phyloP scores from a whole-genome alignment of 1,140 invertebrate genomes.

The Tetraneura akinire region DNA sequence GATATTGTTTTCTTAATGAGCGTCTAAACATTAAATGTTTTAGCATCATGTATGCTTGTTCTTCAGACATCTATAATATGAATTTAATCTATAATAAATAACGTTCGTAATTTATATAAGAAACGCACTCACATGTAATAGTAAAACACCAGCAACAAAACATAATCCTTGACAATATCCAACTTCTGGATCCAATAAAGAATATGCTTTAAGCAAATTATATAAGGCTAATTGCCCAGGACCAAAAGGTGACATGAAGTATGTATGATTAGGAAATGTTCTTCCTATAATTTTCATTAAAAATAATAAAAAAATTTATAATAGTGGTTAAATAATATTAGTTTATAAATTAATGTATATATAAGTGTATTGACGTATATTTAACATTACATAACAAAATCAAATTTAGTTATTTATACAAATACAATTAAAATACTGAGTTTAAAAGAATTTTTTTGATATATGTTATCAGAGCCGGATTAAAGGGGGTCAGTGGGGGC shows the following conservation, averaged over 20 bases:
- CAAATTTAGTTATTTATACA: too few relatives aligned
- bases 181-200: conserved; percentile 88
- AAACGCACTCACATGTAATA: conserved; percentile 80
- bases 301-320: conserved; percentile 40
- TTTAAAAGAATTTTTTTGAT: too few relatives aligned
- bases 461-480: too few relatives aligned
- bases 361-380: too few relatives aligned
- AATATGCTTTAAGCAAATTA: conserved; percentile 94
- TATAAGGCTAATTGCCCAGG: conserved; percentile 90
- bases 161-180: conserved; percentile 95
- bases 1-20: conserved; percentile 82
- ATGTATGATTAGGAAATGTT: conserved; percentile 92
- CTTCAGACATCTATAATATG: conserved; percentile 79
- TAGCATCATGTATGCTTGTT: conserved; percentile 81
- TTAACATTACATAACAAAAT: too few relatives aligned
- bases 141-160: conserved; percentile 89
- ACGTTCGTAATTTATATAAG: background rate
- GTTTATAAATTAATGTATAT: too few relatives aligned
- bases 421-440: too few relatives aligned
- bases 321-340: too few relatives aligned
- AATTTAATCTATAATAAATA: too few relatives aligned
- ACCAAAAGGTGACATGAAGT: conserved; percentile 83
- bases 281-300: conserved; percentile 66
- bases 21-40: conserved; percentile 89
- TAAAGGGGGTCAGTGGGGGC: too few relatives aligned